Percentiles rank a stretch among this genome's conserved stretches.
phyloP scores from a whole-genome alignment of 2,113 vertebrate genomes.

The Muntiacus muntjak region DNA sequence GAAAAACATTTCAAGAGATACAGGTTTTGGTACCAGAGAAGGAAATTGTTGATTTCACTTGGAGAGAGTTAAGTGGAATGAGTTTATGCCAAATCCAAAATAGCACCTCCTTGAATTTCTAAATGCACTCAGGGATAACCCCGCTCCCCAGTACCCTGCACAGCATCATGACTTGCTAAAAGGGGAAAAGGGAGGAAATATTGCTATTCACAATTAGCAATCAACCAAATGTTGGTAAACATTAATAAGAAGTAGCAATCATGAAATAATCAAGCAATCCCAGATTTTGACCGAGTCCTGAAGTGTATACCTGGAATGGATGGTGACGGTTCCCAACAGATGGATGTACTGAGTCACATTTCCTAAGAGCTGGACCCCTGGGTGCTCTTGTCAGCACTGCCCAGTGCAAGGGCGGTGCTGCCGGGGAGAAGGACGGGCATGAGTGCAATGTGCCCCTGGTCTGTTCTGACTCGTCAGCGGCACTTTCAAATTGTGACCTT shows the following conservation, averaged over 20 bases:
- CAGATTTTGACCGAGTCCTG: not conserved
- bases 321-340: not conserved
- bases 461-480: not conserved
- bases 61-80: not conserved
- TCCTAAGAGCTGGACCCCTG: not conserved
- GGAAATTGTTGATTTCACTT: not conserved
- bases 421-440: not conserved
- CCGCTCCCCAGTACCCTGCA: not conserved
- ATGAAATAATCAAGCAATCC: not conserved
- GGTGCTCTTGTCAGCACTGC: not conserved
- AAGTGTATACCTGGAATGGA: not conserved
- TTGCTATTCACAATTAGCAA: not conserved
- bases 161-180: not conserved
- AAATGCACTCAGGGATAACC: not conserved
- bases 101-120: not conserved
- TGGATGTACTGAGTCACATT: not conserved
- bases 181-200: not conserved
- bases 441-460: not conserved
- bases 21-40: not conserved
- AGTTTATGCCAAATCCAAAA: conserved; percentile 14
- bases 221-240: not conserved
- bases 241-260: not conserved
- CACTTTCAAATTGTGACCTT: not conserved
- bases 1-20: not conserved
- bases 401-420: not conserved